Evolutionary conservation across 2,113 vertebrate species (phyloP).

Genomic region (Dolichotis patagonum): DNA sequence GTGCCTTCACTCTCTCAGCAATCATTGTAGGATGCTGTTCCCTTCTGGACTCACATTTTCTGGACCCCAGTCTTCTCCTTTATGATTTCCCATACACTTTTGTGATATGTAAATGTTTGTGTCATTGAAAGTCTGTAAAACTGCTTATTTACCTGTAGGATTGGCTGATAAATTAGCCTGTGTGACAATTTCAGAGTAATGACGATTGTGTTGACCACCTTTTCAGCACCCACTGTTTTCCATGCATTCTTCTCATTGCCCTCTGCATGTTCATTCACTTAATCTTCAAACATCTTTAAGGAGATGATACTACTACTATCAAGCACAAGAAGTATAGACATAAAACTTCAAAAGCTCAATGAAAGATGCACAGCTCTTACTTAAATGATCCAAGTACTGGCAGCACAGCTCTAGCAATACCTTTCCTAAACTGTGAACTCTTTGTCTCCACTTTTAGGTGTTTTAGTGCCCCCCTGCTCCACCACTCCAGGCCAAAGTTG

Average conservation of each 20-base stretch:
- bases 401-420: not conserved
- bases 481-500: not conserved
- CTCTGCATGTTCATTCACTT: not conserved
- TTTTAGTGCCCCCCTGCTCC: not conserved
- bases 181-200: not conserved
- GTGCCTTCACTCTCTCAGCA: not conserved
- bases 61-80: not conserved
- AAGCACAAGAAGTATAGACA: not conserved
- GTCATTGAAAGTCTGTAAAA: not conserved
- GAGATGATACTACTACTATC: not conserved
- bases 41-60: not conserved
- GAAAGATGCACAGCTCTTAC: not conserved
- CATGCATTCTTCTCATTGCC: not conserved
- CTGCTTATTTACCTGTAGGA: not conserved
- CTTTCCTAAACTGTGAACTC: not conserved
- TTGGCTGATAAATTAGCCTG: not conserved
- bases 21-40: not conserved
- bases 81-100: not conserved
- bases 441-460: not conserved
- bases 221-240: not conserved
- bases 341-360: not conserved
- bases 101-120: not conserved
- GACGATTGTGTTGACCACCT: not conserved
- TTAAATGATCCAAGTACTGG: not conserved
- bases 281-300: not conserved